phyloP scores from a whole-genome alignment of 2,797 vertebrate genomes.

The Myotis myotis region DNA sequence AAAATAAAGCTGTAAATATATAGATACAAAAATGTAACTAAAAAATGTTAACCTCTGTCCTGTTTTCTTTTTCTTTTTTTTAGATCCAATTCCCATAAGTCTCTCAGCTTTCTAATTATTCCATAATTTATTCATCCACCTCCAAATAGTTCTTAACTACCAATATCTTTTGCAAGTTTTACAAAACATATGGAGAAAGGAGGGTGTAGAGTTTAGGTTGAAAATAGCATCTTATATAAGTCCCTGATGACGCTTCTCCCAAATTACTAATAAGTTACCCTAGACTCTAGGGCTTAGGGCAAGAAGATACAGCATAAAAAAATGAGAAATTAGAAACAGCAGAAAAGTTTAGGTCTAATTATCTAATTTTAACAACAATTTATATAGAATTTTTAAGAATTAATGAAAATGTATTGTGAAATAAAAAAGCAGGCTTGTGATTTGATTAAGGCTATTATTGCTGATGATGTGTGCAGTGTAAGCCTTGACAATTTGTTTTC shows the following conservation, averaged over 20 bases:
- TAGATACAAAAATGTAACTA: not conserved
- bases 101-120: not conserved
- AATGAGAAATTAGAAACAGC: not conserved
- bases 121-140: not conserved
- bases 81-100: not conserved
- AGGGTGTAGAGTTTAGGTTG: not conserved
- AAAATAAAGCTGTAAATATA: not conserved
- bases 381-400: not conserved
- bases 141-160: slow-evolving; percentile 13
- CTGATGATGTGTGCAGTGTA: not conserved
- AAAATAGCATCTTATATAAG: not conserved
- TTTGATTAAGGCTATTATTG: not conserved
- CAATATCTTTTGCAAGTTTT: not conserved
- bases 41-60: not conserved
- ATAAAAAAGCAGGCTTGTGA: not conserved
- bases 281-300: not conserved
- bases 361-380: not conserved
- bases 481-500: not conserved
- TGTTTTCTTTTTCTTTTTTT: not conserved
- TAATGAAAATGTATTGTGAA: not conserved
- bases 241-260: not conserved
- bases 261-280: not conserved
- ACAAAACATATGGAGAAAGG: not conserved
- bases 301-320: not conserved
- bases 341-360: not conserved